Evolutionary conservation across 2,113 vertebrate genomes (phyloP), one percentile per base, ranked within the genome.

Genomic region (Bostrychus sinensis): DNA sequence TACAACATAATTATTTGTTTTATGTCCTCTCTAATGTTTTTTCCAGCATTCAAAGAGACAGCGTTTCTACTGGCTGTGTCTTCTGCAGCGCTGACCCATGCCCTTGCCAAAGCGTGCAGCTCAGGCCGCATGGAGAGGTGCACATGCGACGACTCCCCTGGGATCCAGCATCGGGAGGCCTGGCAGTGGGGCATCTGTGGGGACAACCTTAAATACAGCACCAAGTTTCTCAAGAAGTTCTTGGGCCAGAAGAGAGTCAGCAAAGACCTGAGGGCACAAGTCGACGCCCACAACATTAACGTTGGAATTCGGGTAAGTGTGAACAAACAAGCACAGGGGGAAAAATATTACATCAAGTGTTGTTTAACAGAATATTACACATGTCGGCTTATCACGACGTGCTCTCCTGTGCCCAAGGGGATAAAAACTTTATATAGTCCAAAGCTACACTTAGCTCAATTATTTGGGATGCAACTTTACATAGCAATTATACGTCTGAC

Each of bases 101-200:
- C 96, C 0, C 83, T 99, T 65, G 97, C 97, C 77, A 95, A 96
- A 59, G 97, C 97, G 0, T 99, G 97, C 79, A 99, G 97, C 13
- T 96, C 95, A 0, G 97, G 97, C 7, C 94, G 97, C 16, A 98
- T 99, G 97, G 97, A 99, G 84, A 93, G 97, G 56, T 99, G 97
- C 78, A 99, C 96, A 16, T 99, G 97, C 0, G 97, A 99, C 1
- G 97, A 99, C 67, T 97, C 97, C 13, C 96, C 95, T 0, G 97
- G 94, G 17, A 93, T 99, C 84, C 94, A 98, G 88, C 96, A 98
- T 76, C 92, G 95, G 26, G 94, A 96, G 70, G 96, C 97, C 6
- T 99, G 97, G 97, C 97, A 98, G 74, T 99, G 97, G 97, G 97
- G 97, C 0, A 93, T 98, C 56, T 98, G 97, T 0, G 97, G 97